Base-by-base conservation (phyloP, 2,888 invertebrate genomes). In the Nymphalis c-album region DNA sequence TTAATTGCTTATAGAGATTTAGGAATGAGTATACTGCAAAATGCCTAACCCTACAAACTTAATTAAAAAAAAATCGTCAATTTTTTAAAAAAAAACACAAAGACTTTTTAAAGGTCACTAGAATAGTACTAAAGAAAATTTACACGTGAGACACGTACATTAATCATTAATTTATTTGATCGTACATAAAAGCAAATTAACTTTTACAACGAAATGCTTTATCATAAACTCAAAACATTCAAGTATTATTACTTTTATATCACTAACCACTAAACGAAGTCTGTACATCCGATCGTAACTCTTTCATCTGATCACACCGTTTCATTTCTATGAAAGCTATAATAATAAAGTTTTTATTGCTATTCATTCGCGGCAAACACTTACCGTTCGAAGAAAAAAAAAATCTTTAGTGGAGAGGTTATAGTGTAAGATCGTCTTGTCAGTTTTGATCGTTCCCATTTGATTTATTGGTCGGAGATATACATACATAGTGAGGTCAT, bases 281-380 rank as follows among this genome's bases (percentile, higher is more conserved):
- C 63, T 46, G 62, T 55, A 60, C 50, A 61, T 62, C 60, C 22
- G 63, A 46, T 63, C 65, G 78, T 81, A 82, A 81, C 80, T 84
- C 82, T 82, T 85, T 83, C 83, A 63, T 84, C 83, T 81, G 85
- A 85, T 86, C 83, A 82, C 81, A 85, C 84, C 84, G 80, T 89
- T 90, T 89, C 89, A 89, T 89, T 86, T 87, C 84, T 85, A 86
- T 84, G 87, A 86, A 86, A 81, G 87, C 85, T 81, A 88, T 89
- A 86, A 87, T 88, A 89, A 88, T 90, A 90, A 90, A 90, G 78
- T 85, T 91, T 91, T 91, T 91, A 91, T 88, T 85, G 81, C 87
- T 83, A 83, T 87, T 87, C 87, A 84, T 87, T 81, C 78, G 80
- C 80, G 79, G 82, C 84, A 82, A 86, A 89, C 88, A 88, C 88